These are phyloP conservation scores for Archilochus colubris DNA, from an alignment of 2,113 vertebrate species.

Conservation along the genomic window DNA sequence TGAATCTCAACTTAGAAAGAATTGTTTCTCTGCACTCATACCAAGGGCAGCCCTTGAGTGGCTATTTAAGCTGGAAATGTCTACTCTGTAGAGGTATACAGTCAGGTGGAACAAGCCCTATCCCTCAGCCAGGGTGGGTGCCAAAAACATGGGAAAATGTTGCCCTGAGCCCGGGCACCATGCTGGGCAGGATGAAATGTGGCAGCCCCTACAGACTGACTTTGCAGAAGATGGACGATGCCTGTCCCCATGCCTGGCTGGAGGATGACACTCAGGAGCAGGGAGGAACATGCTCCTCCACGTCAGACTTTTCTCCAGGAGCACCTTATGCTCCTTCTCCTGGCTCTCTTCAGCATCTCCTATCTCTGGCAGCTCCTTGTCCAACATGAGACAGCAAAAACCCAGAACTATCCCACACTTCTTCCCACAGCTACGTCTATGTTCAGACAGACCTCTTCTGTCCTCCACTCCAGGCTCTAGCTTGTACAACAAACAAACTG, in stretches of 20 bases:
- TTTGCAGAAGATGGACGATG: not conserved
- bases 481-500: rapidly evolving
- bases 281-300: not conserved
- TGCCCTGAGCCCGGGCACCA: not conserved
- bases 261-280: not conserved
- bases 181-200: not conserved
- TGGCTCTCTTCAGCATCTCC: not conserved
- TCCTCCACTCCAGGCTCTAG: not conserved
- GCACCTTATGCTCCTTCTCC: not conserved
- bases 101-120: not conserved
- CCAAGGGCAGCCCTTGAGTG: not conserved
- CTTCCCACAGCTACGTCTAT: not conserved
- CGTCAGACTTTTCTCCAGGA: not conserved
- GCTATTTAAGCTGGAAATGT: not conserved
- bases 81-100: not conserved
- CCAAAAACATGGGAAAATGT: not conserved
- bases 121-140: not conserved
- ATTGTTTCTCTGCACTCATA: not conserved
- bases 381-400: not conserved
- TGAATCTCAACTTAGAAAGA: not conserved
- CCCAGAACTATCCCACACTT: not conserved
- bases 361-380: not conserved
- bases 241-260: not conserved
- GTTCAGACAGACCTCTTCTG: not conserved
- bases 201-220: rapidly evolving